Conservation (phyloP, 2,888 invertebrate species). For the Hyalella azteca region DNA sequence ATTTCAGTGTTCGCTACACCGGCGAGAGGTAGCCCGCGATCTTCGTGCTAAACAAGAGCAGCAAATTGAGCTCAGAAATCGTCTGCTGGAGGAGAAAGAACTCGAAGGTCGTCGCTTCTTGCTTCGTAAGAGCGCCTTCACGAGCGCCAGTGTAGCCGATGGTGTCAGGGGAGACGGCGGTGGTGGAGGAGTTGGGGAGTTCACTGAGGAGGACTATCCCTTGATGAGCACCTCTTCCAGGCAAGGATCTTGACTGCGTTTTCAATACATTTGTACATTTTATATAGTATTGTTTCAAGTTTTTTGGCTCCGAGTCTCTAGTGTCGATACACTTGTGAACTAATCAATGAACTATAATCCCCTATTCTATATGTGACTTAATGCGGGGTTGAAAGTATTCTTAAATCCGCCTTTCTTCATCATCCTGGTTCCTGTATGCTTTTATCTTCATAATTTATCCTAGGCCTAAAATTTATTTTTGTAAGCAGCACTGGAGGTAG, state of each 20-base stretch:
- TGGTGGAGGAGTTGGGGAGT: background rate
- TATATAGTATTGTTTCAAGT: no score
- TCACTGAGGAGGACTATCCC: constrained; percentile 11
- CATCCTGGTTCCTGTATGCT: no score
- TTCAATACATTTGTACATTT: no score
- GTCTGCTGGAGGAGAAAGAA: constrained; percentile 7
- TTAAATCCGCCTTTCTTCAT: no score
- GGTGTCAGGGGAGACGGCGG: background rate
- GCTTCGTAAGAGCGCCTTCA: constrained; percentile 28
- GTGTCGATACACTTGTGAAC: no score
- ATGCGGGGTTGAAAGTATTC: no score
- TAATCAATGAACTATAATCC: no score
- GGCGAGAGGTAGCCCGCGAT: background rate
- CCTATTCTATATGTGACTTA: no score
- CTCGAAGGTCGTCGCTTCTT: background rate
- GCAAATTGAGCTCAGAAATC: background rate
- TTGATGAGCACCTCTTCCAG: background rate
- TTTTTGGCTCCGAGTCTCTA: no score
- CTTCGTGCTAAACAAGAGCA: constrained; percentile 15
- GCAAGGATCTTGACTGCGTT: no score
- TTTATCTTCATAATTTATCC: no score
- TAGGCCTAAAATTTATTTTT: no score
- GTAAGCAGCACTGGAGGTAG: background rate
- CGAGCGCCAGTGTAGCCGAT: background rate
- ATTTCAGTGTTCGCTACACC: background rate